Evolutionary conservation across 2,888 invertebrate genomes (phyloP).

Genomic region (Cephus pygmeus): DNA sequence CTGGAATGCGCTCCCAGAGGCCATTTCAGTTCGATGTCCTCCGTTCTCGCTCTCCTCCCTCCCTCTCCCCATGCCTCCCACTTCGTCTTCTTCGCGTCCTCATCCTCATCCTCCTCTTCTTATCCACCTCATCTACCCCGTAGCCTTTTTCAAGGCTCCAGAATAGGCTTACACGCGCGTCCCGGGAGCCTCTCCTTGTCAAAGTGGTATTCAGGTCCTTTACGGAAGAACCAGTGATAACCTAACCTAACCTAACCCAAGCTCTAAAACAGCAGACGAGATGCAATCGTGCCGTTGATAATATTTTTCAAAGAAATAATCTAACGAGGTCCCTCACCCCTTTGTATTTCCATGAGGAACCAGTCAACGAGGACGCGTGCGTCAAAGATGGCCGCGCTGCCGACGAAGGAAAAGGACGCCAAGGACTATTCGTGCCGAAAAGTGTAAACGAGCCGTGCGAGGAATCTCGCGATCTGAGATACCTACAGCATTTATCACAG

Average conservation of each 20-base stretch:
- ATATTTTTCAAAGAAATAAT: not conserved
- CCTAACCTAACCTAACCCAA: not conserved
- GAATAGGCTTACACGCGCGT: slow-evolving; percentile 23
- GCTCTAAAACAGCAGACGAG: not conserved
- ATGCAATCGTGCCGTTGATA: not conserved
- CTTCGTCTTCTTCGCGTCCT: slow-evolving; percentile 21
- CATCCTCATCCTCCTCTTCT: slow-evolving; percentile 8
- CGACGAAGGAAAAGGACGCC: not conserved
- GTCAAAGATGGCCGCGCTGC: not conserved
- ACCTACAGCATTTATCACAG: not conserved
- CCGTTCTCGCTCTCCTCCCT: slow-evolving; percentile 56
- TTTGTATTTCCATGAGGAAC: not conserved
- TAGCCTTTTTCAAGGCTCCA: slow-evolving; percentile 18
- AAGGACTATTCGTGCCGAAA: not conserved
- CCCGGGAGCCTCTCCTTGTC: slow-evolving; percentile 13
- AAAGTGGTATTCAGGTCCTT: not conserved
- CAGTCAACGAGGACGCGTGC: not conserved
- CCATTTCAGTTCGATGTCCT: slow-evolving; percentile 65
- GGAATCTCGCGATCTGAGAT: not conserved
- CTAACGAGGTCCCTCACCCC: not conserved
- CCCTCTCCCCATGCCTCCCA: slow-evolving; percentile 32
- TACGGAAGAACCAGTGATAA: not conserved
- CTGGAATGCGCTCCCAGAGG: slow-evolving; percentile 64
- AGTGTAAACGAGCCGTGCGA: not conserved
- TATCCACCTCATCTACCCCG: slow-evolving; percentile 7